Evolutionary conservation across 2,888 invertebrate species (phyloP), one percentile per base, ranked within the genome.

Genomic region (Pristionchus entomophagus): DNA sequence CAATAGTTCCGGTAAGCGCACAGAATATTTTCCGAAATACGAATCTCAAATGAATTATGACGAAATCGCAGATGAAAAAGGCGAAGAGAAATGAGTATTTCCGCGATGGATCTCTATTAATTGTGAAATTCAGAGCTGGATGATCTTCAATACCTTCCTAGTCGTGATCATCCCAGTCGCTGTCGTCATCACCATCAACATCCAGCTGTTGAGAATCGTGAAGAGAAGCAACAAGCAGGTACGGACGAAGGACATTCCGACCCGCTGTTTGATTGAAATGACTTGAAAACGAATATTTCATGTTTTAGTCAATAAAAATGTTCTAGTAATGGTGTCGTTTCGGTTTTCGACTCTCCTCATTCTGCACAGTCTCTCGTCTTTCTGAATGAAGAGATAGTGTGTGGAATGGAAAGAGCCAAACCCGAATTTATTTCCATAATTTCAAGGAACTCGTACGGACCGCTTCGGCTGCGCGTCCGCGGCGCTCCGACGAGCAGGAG

Each of bases 91-190:
- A n/a, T n/a, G n/a, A n/a, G 29, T 17, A 65, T 4, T 59, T 59
- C 32, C 32, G n/a, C 22, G 32, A 41, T 17, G 17, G 22, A 77
- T 41, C 29, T 6, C 45, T 6, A 45, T 45, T 32, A 26, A 32
- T 41, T 45, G 3, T 77, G n/a, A n/a, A n/a, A 56, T 62, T 45
- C 32, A 84, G 84, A 49, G 19, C 8, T 84, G 84, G 84, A 22
- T 51, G 26, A 62, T 88, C 29, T 87, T 88, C 17, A 89, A 89
- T 81, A 88, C 89, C 17, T 69, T 89, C 12, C 56, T 90, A 22
- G 89, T 88, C 17, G 89, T 89, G 14, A 86, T 91, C 17, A 78
- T 89, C 12, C 90, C 90, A 12, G 89, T 90, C 59, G 87, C 89
- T 38, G 88, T 89, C 8, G 89, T 91, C 19, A 88, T 89, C 26